Evolutionary conservation across 2,888 invertebrate species (phyloP).

Genomic region (Andrena chrysosceles): DNA sequence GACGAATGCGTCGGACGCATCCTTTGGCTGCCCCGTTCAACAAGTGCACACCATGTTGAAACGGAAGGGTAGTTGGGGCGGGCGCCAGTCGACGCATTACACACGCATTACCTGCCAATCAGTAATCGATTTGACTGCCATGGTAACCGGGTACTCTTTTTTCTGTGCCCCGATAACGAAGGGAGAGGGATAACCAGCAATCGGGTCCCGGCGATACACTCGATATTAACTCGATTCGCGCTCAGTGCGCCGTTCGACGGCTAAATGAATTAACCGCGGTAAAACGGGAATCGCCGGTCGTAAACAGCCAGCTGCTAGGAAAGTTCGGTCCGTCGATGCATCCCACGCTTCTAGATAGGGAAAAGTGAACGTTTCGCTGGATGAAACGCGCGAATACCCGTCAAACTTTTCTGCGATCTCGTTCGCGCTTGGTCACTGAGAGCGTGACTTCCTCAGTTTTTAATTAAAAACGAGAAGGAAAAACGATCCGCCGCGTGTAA

Average conservation of each 20-base stretch:
- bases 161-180: constrained; percentile 56
- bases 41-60: constrained; percentile 63
- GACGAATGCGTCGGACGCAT: constrained; percentile 45
- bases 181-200: constrained; percentile 48
- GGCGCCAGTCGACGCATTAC: constrained; percentile 66
- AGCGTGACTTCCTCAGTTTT: too few relatives aligned
- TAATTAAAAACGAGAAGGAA: background rate
- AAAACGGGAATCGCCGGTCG: constrained; percentile 61
- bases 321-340: constrained; percentile 6
- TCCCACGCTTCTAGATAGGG: background rate
- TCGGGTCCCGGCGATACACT: constrained; percentile 54
- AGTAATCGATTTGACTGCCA: constrained; percentile 74
- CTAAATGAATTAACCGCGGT: constrained; percentile 70
- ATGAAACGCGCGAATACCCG: background rate
- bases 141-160: constrained; percentile 67
- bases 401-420: background rate
- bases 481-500: background rate
- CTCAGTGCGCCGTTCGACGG: constrained; percentile 61
- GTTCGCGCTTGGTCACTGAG: background rate
- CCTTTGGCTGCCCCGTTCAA: constrained; percentile 60
- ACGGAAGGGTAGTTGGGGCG: constrained; percentile 48
- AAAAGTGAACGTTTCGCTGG: background rate
- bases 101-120: constrained; percentile 73
- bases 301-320: constrained; percentile 45
- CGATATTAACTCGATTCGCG: constrained; percentile 74